Evolutionary conservation across 2,113 vertebrate genomes (phyloP).

Genomic region (Nycticryphes semicollaris): DNA sequence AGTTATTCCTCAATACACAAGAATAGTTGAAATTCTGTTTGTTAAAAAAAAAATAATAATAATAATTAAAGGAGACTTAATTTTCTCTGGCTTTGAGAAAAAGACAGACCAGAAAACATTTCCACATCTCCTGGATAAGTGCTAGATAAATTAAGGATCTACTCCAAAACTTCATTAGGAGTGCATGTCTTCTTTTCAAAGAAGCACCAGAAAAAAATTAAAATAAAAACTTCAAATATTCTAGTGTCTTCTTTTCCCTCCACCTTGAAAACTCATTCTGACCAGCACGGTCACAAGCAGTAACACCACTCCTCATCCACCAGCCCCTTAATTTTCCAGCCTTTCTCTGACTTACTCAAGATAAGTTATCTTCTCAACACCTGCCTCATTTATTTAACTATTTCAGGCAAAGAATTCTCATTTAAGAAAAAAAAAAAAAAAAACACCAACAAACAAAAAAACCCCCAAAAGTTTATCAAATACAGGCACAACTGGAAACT

Average conservation of each 20-base stretch:
- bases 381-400: background rate
- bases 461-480: background rate
- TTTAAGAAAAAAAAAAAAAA: background rate
- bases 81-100: background rate
- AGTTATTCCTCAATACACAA: background rate
- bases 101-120: background rate
- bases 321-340: background rate
- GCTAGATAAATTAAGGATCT: background rate
- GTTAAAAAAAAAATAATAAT: too few relatives aligned
- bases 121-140: background rate
- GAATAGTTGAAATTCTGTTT: background rate
- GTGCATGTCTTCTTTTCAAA: background rate
- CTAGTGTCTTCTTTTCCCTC: background rate
- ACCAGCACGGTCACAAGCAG: background rate
- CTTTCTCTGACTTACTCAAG: background rate
- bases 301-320: background rate
- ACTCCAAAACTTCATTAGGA: background rate
- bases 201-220: background rate
- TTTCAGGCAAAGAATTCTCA: background rate
- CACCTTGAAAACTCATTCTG: background rate
- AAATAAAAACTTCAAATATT: background rate
- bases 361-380: slow-evolving; percentile 35
- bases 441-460: too few relatives aligned
- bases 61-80: background rate
- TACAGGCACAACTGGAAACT: background rate